A percentile compares a stretch with the other conserved stretches of the same genome.
These are phyloP conservation scores for Prionchulus punctatus DNA, from an alignment of 2,888 invertebrate species.

Conservation along the genomic window DNA sequence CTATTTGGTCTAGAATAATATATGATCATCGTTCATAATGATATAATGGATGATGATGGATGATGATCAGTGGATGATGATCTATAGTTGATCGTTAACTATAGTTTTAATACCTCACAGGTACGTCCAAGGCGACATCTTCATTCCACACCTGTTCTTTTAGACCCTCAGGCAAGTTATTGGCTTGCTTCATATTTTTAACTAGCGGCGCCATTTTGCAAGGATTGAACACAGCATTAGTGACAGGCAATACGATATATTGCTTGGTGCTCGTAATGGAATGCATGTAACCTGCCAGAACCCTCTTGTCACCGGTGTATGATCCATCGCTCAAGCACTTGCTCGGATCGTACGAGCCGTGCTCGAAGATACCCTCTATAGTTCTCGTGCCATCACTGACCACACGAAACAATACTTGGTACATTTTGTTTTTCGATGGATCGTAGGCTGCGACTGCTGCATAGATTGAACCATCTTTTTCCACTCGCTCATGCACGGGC, in stretches of 20 bases:
- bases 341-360: conserved; percentile 26
- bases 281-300: conserved; percentile 22
- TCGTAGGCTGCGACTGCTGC: conserved; percentile 30
- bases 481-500: conserved; percentile 26
- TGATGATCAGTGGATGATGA: too few relatives aligned
- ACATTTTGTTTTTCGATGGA: conserved; percentile 19
- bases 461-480: conserved; percentile 18
- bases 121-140: too few relatives aligned
- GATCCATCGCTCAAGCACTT: conserved; percentile 27
- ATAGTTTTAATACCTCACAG: too few relatives aligned
- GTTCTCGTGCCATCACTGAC: conserved; percentile 22
- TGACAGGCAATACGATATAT: conserved; percentile 27
- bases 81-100: too few relatives aligned
- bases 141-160: too few relatives aligned
- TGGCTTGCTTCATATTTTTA: too few relatives aligned
- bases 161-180: too few relatives aligned
- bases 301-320: conserved; percentile 22
- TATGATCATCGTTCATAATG: too few relatives aligned
- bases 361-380: conserved; percentile 29
- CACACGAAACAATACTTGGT: conserved; percentile 29
- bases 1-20: too few relatives aligned
- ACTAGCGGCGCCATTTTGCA: too few relatives aligned
- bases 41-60: too few relatives aligned
- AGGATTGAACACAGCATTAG: conserved; percentile 15
- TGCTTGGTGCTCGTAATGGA: conserved; percentile 28